Conservation (phyloP, 2,888 invertebrate genomes). For the Aphodius granarius region DNA sequence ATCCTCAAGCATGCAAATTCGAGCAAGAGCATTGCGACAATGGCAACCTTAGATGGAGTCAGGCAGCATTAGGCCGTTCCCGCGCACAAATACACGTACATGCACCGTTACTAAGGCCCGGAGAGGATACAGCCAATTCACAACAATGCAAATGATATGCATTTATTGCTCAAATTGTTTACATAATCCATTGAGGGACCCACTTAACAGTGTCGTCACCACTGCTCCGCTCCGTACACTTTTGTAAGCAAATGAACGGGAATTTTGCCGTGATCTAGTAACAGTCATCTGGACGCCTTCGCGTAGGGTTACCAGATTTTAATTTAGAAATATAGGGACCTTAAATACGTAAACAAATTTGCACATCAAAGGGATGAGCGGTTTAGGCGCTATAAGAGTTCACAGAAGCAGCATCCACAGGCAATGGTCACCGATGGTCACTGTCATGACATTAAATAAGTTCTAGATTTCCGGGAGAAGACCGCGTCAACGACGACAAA, state of each 20-base stretch:
- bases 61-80: constrained; percentile 6
- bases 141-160: constrained; percentile 15
- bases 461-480: too few species aligned
- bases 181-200: constrained; percentile 15
- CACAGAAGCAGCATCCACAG: too few species aligned
- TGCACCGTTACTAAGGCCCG: constrained; percentile 8
- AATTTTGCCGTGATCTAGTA: constrained; percentile 1
- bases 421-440: too few species aligned
- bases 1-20: neutral
- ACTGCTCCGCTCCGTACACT: neutral
- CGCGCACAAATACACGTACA: neutral
- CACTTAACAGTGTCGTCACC: constrained; percentile 14
- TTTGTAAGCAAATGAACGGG: constrained; percentile 15
- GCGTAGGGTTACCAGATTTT: neutral
- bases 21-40: constrained; percentile 7
- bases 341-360: too few species aligned
- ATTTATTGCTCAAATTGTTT: constrained; percentile 15
- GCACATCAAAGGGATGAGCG: too few species aligned
- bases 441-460: too few species aligned
- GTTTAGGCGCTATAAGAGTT: too few species aligned
- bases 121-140: constrained; percentile 12
- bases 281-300: neutral
- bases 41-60: constrained; percentile 12
- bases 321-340: too few species aligned
- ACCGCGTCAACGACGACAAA: too few species aligned